These are phyloP conservation scores for Diplolepis rosae DNA, from an alignment of 2,888 invertebrate species.

Conservation along the genomic window DNA sequence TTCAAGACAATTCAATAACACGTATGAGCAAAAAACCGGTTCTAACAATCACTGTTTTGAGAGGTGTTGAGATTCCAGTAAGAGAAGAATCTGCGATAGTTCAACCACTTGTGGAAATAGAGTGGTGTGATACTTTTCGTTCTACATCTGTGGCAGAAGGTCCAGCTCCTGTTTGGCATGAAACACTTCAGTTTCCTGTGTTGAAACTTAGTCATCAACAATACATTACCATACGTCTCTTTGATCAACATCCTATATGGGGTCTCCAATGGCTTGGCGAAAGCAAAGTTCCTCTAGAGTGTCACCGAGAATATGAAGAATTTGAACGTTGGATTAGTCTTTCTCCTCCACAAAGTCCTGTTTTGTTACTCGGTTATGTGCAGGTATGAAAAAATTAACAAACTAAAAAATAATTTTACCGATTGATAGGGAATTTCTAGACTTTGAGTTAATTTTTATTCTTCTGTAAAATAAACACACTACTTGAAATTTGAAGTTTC, in stretches of 20 bases:
- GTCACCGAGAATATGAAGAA: conserved; percentile 65
- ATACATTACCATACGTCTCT: conserved; percentile 64
- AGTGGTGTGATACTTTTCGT: conserved; percentile 62
- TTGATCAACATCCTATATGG: conserved; percentile 71
- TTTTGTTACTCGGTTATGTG: conserved; percentile 66
- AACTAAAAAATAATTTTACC: too few species aligned
- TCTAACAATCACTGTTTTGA: conserved; percentile 62
- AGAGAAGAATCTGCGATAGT: conserved; percentile 69
- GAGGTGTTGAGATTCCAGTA: conserved; percentile 69
- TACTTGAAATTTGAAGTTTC: too few species aligned
- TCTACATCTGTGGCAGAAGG: conserved; percentile 64
- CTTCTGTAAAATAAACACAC: too few species aligned
- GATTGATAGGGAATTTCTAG: too few species aligned
- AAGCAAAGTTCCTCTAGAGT: conserved; percentile 65
- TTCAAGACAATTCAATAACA: conserved; percentile 46
- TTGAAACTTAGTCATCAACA: conserved; percentile 59
- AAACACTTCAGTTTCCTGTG: conserved; percentile 66
- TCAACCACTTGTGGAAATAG: conserved; percentile 67
- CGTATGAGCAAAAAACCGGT: conserved; percentile 61
- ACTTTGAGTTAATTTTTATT: too few species aligned
- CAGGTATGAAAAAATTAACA: conserved; percentile 7
- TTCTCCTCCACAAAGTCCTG: conserved; percentile 65
- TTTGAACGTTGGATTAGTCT: conserved; percentile 69
- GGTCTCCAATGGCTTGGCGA: conserved; percentile 71
- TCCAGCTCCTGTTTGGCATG: conserved; percentile 70